Conservation (phyloP, 53 echinoderm and acorn worm genomes). For the Holothuria leucospilota region DNA sequence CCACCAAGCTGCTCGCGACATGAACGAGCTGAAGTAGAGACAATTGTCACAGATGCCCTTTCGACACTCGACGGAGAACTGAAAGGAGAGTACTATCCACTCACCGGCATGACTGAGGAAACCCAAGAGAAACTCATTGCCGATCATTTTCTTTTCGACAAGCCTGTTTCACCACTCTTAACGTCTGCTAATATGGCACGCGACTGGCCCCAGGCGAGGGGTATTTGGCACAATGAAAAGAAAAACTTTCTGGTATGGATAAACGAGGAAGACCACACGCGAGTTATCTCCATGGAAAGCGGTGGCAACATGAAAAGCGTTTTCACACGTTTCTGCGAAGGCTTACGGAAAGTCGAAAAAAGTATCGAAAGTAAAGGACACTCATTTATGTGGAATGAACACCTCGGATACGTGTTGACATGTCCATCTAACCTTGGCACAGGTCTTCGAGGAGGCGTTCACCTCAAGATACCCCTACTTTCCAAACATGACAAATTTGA, state of each 20-base stretch:
- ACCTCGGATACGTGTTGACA: conserved; percentile 89
- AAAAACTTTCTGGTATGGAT: conserved; percentile 95
- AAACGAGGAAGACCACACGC: conserved; percentile 93
- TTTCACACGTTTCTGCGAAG: conserved; percentile 88
- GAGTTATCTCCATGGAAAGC: conserved; percentile 96
- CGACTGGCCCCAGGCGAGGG: conserved; percentile 95
- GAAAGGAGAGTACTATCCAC: conserved; percentile 88
- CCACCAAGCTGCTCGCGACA: conserved; percentile 77
- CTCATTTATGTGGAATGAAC: conserved; percentile 97
- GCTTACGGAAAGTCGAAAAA: conserved; percentile 80
- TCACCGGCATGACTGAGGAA: conserved; percentile 91
- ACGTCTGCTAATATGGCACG: conserved; percentile 90
- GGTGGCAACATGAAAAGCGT: conserved; percentile 94
- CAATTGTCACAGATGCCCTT: conserved; percentile 73
- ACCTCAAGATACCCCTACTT: conserved; percentile 85
- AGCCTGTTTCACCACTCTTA: conserved; percentile 92
- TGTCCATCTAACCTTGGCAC: conserved; percentile 98
- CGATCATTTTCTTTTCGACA: conserved; percentile 97
- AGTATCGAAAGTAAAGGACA: conserved; percentile 79
- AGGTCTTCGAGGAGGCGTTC: conserved; percentile 93
- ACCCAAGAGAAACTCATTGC: conserved; percentile 92
- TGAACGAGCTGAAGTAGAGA: conserved; percentile 80
- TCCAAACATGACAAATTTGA: conserved; percentile 82
- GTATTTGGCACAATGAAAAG: conserved; percentile 93
- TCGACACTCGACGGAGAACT: conserved; percentile 74